phyloP scores from a whole-genome alignment of 2,888 invertebrate genomes.

The Cantharis lateralis region DNA sequence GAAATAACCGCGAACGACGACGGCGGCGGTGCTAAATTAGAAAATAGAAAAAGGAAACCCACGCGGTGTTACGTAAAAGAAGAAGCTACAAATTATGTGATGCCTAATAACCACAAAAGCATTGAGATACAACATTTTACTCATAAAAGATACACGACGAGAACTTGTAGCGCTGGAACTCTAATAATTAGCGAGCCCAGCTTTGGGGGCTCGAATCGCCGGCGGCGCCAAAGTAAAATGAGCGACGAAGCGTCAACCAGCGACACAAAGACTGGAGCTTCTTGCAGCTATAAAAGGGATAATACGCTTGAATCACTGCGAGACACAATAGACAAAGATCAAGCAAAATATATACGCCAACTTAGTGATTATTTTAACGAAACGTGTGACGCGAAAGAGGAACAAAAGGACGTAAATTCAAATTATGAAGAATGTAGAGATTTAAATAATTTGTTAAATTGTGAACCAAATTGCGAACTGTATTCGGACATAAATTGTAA shows the following conservation, averaged over 20 bases:
- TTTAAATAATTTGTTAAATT: neutral
- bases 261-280: conserved; percentile 15
- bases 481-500: neutral
- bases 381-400: neutral
- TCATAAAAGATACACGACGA: conserved; percentile 54
- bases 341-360: conserved; percentile 11
- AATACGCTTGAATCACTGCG: conserved; percentile 14
- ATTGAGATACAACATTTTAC: conserved; percentile 34
- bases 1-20: neutral
- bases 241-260: conserved; percentile 9
- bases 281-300: conserved; percentile 14
- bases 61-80: conserved; percentile 29
- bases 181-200: conserved; percentile 59
- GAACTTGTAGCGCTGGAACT: conserved; percentile 61
- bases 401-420: neutral
- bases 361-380: conserved; percentile 2
- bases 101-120: conserved; percentile 31
- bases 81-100: conserved; percentile 35
- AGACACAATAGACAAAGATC: conserved; percentile 17
- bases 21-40: neutral
- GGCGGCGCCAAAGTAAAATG: conserved; percentile 39
- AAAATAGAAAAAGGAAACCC: conserved; percentile 9
- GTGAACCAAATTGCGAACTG: neutral
- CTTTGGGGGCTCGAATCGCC: conserved; percentile 49
- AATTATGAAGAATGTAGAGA: neutral